Conservation (phyloP, 1,140 invertebrate genomes). For the Drosophila nebulosa region DNA sequence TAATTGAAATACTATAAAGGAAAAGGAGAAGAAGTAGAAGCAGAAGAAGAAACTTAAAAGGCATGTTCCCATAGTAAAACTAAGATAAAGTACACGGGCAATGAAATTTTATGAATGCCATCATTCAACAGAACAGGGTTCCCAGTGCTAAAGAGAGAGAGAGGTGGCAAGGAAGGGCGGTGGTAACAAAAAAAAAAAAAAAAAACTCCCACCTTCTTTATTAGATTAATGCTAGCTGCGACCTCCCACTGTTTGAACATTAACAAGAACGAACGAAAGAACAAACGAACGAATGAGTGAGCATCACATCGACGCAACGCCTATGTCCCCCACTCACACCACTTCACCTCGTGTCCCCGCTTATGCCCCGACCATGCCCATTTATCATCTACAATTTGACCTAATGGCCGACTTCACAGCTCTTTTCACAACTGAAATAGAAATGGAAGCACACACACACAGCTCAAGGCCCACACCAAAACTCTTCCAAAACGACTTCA, state of each 20-base stretch:
- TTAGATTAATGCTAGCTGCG: conserved; percentile 59
- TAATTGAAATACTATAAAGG: not conserved
- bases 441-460: conserved; percentile 23
- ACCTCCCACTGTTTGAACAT: conserved; percentile 46
- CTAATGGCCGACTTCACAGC: conserved; percentile 76
- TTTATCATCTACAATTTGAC: conserved; percentile 73
- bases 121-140: conserved; percentile 27
- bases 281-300: conserved; percentile 31
- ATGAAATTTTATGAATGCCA: conserved; percentile 52
- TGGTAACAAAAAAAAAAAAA: conserved; percentile 6
- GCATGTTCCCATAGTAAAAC: not conserved
- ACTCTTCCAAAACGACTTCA: not conserved
- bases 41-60: not conserved
- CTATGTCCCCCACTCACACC: conserved; percentile 7
- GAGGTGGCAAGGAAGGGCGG: not conserved
- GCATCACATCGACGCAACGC: conserved; percentile 63
- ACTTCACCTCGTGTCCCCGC: no score
- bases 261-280: not conserved
- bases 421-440: conserved; percentile 43
- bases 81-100: conserved; percentile 42
- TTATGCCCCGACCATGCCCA: conserved; percentile 38
- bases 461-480: conserved; percentile 35
- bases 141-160: not conserved
- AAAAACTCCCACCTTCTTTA: conserved; percentile 70
- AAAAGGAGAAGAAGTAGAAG: not conserved